A percentile compares a stretch with the other conserved stretches of the same genome.
These are phyloP conservation scores for Anguilla anguilla DNA, from an alignment of 2,797 vertebrate genomes.

Conservation along the genomic window DNA sequence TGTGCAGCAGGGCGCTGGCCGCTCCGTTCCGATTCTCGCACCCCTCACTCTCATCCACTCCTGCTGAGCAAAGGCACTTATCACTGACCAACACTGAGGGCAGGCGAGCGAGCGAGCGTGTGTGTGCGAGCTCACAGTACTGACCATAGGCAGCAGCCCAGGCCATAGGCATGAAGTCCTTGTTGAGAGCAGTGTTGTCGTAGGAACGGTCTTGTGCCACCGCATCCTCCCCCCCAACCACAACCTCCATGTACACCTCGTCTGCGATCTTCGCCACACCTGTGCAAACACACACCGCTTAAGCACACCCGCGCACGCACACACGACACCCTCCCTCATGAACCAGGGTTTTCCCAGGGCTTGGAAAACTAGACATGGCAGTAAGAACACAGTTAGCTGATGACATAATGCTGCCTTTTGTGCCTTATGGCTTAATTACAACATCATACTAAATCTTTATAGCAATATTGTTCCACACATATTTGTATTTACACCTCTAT, in stretches of 20 bases:
- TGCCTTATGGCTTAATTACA: too few relatives aligned
- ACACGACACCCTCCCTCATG: conserved; percentile 21
- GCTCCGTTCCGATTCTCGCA: conserved; percentile 95
- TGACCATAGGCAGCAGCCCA: conserved; percentile 92
- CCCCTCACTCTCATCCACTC: conserved; percentile 76
- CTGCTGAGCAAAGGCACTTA: conserved; percentile 50
- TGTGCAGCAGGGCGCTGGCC: conserved; percentile 93
- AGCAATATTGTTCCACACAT: too few relatives aligned
- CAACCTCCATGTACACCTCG: conserved; percentile 94
- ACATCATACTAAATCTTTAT: too few relatives aligned
- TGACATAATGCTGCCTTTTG: too few relatives aligned
- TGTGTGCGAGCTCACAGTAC: conserved; percentile 56
- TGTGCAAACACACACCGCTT: conserved; percentile 49
- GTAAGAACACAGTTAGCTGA: background rate
- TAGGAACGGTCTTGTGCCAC: conserved; percentile 83
- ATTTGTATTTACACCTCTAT: too few relatives aligned
- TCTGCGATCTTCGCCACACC: conserved; percentile 89
- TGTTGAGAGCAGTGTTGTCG: conserved; percentile 84
- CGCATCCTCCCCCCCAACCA: conserved; percentile 88
- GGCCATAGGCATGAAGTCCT: conserved; percentile 91
- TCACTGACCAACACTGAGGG: background rate
- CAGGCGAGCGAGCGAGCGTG: conserved; percentile 4
- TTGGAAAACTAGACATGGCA: background rate
- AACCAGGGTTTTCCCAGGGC: conserved; percentile 23
- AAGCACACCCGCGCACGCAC: background rate